A percentile compares a stretch with the other conserved stretches of the same genome.
These are phyloP conservation scores for Daubentonia madagascariensis DNA, from an alignment of 2,113 vertebrate genomes.

Conservation along the genomic window DNA sequence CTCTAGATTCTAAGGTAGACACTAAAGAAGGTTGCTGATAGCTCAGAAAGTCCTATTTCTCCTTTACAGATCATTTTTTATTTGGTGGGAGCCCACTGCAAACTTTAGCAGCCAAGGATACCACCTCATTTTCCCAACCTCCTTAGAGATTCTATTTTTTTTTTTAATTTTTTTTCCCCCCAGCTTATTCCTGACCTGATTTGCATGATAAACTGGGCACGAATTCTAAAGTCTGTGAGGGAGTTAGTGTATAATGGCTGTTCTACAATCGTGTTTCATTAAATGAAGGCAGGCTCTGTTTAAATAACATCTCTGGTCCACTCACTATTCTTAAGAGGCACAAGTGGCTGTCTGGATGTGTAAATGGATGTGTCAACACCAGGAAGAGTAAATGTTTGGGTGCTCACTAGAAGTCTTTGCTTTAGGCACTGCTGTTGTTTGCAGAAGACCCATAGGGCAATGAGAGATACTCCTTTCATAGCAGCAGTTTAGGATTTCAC, in stretches of 20 bases:
- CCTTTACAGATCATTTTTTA: not conserved
- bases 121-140: accelerated
- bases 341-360: not conserved
- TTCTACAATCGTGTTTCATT: not conserved
- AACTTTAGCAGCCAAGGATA: not conserved
- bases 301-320: not conserved
- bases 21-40: not conserved
- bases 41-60: not conserved
- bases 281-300: not conserved
- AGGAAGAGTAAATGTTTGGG: not conserved
- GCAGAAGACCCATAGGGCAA: not conserved
- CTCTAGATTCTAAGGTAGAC: not conserved
- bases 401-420: not conserved
- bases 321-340: not conserved
- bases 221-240: not conserved
- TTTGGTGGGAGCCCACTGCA: not conserved
- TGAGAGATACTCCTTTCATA: not conserved
- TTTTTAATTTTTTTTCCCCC: no score
- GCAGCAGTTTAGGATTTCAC: not conserved
- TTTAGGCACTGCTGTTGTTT: not conserved
- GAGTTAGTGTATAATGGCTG: not conserved
- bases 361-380: not conserved
- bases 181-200: not conserved
- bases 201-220: not conserved
- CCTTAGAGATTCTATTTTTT: not conserved